Percentiles rank a stretch among this genome's conserved stretches.
phyloP scores from a whole-genome alignment of 2,888 invertebrate genomes.

The Synergus gifuensis region DNA sequence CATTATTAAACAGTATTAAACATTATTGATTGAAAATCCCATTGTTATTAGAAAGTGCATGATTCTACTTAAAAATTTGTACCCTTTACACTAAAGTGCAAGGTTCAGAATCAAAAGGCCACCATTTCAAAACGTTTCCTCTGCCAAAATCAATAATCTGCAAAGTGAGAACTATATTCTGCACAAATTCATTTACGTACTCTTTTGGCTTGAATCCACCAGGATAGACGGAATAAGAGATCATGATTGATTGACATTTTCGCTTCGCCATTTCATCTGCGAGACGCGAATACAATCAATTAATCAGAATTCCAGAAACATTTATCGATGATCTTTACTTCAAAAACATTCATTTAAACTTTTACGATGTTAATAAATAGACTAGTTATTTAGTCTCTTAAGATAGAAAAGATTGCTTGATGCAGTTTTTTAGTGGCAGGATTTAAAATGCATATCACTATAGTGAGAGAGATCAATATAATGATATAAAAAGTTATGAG shows the following conservation, averaged over 20 bases:
- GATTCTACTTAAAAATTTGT: not conserved
- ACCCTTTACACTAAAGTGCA: not conserved
- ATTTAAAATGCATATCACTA: too few species aligned
- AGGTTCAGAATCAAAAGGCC: conserved; percentile 5
- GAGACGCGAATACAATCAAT: not conserved
- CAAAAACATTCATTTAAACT: too few species aligned
- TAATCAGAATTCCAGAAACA: not conserved
- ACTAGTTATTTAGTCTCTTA: too few species aligned
- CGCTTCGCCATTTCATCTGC: not conserved
- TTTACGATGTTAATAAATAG: too few species aligned
- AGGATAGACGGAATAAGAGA: not conserved
- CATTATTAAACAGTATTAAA: too few species aligned
- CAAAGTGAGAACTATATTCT: conserved; percentile 16
- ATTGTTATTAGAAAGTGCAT: not conserved
- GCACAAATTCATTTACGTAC: not conserved
- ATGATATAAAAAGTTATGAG: not conserved
- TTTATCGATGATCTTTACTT: too few species aligned
- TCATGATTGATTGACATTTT: not conserved
- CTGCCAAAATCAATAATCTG: conserved; percentile 38
- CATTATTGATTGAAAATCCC: not conserved
- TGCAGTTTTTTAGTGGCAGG: too few species aligned
- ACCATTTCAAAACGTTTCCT: conserved; percentile 7
- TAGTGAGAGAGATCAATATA: not conserved
- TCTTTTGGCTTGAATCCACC: conserved; percentile 25
- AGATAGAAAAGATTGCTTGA: too few species aligned